Evolutionary conservation across 2,113 vertebrate species (phyloP).

Genomic region (Oncorhynchus keta): DNA sequence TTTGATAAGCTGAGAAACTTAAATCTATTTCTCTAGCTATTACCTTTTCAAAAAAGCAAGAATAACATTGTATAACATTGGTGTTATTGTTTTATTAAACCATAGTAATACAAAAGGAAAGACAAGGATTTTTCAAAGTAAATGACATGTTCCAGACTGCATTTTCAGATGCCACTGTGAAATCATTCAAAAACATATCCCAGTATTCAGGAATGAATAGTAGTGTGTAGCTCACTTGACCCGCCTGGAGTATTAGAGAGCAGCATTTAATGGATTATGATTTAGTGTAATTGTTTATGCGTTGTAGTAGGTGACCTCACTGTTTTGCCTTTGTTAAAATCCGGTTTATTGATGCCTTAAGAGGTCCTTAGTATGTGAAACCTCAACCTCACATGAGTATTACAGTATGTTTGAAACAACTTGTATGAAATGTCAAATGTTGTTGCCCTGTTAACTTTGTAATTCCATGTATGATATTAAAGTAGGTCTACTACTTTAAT

Average conservation of each 20-base stretch:
- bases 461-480: constrained; percentile 38
- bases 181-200: not conserved
- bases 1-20: not conserved
- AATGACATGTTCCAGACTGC: not conserved
- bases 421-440: not conserved
- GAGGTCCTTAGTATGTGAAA: not conserved
- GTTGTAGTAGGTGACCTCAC: not conserved
- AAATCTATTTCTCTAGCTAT: not conserved
- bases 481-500: constrained; percentile 18
- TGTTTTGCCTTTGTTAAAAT: constrained; percentile 6
- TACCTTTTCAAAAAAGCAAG: constrained; percentile 4
- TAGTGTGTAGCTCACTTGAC: not conserved
- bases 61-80: not conserved
- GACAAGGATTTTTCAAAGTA: not conserved
- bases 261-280: not conserved
- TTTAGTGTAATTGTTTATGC: not conserved
- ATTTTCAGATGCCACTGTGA: not conserved
- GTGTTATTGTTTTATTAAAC: not conserved
- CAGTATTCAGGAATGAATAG: not conserved
- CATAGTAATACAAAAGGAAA: not conserved
- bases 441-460: constrained; percentile 32
- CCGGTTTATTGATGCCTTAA: constrained; percentile 11
- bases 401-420: not conserved
- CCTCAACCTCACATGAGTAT: not conserved
- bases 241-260: not conserved